phyloP scores from a whole-genome alignment of 2,888 invertebrate species.

The Trilocha varians region DNA sequence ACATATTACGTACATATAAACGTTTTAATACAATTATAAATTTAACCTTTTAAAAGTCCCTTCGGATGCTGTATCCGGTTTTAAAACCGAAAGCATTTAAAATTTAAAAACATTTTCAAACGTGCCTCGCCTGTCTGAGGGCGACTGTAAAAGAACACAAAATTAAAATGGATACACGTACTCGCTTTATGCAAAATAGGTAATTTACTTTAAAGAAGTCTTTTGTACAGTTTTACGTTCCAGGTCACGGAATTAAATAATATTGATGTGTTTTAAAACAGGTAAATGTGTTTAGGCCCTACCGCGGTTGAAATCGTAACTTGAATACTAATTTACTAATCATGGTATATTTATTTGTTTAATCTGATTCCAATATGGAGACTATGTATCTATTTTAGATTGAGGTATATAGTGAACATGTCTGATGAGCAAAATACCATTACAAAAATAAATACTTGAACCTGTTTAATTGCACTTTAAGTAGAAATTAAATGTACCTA shows the following conservation, averaged over 20 bases:
- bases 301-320: not conserved
- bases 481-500: too few relatives aligned
- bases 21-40: too few relatives aligned
- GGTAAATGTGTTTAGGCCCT: not conserved
- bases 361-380: too few relatives aligned
- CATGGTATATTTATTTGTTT: not conserved
- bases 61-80: not conserved
- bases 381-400: not conserved
- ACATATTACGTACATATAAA: too few relatives aligned
- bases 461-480: too few relatives aligned
- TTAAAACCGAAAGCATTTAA: not conserved
- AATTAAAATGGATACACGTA: not conserved
- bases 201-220: not conserved
- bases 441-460: too few relatives aligned
- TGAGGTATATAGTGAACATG: not conserved
- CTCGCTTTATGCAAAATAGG: not conserved
- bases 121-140: not conserved
- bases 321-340: not conserved
- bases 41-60: too few relatives aligned
- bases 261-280: not conserved
- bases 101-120: not conserved
- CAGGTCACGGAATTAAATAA: not conserved
- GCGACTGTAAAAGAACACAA: not conserved
- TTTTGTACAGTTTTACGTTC: not conserved
- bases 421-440: too few relatives aligned